Evolutionary conservation across 2,113 vertebrate species (phyloP).

Genomic region (Theristicus caerulescens): DNA sequence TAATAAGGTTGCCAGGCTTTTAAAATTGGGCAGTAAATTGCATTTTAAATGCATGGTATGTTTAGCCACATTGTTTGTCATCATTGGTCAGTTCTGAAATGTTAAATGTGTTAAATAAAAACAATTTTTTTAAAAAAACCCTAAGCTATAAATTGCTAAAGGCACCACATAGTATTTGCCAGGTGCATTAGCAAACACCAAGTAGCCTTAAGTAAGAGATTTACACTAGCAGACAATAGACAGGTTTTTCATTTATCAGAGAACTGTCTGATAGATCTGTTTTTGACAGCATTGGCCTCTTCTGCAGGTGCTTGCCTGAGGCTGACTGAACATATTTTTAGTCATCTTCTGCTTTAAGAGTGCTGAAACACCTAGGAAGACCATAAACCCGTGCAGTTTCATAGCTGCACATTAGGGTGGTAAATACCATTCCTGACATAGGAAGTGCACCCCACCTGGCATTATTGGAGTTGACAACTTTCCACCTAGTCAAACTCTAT

Average conservation of each 20-base stretch:
- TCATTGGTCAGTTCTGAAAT: not conserved
- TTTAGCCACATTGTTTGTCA: not conserved
- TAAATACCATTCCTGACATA: not conserved
- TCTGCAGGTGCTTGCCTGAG: slow-evolving; percentile 49
- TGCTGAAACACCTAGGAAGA: not conserved
- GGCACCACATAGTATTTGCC: not conserved
- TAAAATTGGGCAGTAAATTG: not conserved
- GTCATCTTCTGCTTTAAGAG: not conserved
- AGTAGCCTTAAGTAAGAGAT: not conserved
- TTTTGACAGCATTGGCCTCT: slow-evolving; percentile 12
- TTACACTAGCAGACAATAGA: not conserved
- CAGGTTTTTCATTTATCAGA: not conserved
- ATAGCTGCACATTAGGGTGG: not conserved
- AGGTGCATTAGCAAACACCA: not conserved
- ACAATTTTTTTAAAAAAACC: not conserved
- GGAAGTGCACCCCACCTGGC: not conserved
- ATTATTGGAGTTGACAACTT: not conserved
- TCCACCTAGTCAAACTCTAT: not conserved
- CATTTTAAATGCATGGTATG: not conserved
- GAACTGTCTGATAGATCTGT: not conserved
- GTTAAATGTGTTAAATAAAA: not conserved
- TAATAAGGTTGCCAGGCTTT: not conserved
- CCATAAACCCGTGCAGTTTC: not conserved
- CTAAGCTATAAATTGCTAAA: not conserved
- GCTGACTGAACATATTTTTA: not conserved